Evolutionary conservation across 2,888 invertebrate genomes (phyloP).

Genomic region (Anoplius nigerrimus): DNA sequence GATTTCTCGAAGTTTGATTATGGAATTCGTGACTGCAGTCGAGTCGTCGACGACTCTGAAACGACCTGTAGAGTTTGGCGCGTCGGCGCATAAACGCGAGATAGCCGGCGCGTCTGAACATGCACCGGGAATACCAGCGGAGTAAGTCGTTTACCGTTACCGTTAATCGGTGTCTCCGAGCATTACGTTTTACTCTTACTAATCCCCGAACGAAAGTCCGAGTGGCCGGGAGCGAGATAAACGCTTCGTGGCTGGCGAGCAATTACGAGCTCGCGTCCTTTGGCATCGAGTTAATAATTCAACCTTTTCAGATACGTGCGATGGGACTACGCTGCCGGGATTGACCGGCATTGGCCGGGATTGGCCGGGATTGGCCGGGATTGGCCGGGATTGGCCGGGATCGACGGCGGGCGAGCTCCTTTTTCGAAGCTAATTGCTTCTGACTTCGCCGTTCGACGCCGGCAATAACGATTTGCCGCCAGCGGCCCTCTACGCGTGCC

Average conservation of each 20-base stretch:
- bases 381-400: too few relatives aligned
- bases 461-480: too few relatives aligned
- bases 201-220: slow-evolving; percentile 55
- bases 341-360: background rate
- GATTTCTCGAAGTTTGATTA: too few relatives aligned
- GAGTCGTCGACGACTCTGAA: too few relatives aligned
- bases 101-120: background rate
- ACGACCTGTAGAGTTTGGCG: too few relatives aligned
- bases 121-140: slow-evolving; percentile 43
- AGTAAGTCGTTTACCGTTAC: slow-evolving; percentile 64
- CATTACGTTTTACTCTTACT: slow-evolving; percentile 66
- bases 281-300: slow-evolving; percentile 49
- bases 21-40: too few relatives aligned
- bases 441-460: background rate
- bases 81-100: background rate
- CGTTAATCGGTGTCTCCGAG: slow-evolving; percentile 65
- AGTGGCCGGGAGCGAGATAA: slow-evolving; percentile 37
- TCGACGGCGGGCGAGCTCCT: background rate
- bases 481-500: too few relatives aligned
- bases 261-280: slow-evolving; percentile 48
- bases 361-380: too few relatives aligned
- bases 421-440: background rate
- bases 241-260: slow-evolving; percentile 44
- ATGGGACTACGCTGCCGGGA: too few relatives aligned
- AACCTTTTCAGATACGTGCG: slow-evolving; percentile 39